These are phyloP conservation scores for Muntiacus reevesi DNA, from an alignment of 2,113 vertebrate species.

Conservation along the genomic window DNA sequence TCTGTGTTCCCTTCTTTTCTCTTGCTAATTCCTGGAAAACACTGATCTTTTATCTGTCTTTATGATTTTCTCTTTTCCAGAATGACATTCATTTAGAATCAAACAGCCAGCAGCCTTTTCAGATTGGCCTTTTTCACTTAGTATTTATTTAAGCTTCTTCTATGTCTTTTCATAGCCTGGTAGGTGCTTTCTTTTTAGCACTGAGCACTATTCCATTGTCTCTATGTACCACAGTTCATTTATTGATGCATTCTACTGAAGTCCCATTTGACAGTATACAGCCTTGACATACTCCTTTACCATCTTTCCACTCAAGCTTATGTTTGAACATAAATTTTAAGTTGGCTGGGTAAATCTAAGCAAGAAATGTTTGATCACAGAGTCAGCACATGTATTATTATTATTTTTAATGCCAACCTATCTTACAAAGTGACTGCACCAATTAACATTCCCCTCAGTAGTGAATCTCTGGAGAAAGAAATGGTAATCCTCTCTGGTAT, in stretches of 20 bases:
- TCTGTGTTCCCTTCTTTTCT: not conserved
- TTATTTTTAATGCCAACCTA: not conserved
- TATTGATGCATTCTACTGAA: not conserved
- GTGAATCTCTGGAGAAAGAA: not conserved
- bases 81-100: not conserved
- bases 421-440: not conserved
- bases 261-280: not conserved
- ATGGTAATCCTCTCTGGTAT: fast-evolving
- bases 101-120: not conserved
- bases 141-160: not conserved
- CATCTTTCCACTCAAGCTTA: not conserved
- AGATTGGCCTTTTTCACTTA: not conserved
- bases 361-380: not conserved
- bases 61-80: not conserved
- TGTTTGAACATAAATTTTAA: not conserved
- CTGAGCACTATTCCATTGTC: not conserved
- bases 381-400: not conserved
- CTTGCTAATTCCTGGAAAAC: not conserved
- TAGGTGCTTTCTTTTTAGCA: not conserved
- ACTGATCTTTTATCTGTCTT: not conserved
- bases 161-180: not conserved
- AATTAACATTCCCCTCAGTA: not conserved
- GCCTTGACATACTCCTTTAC: not conserved
- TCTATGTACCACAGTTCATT: not conserved
- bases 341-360: not conserved